phyloP scores from a whole-genome alignment of 2,888 invertebrate species.

The Cerastis leucographa region DNA sequence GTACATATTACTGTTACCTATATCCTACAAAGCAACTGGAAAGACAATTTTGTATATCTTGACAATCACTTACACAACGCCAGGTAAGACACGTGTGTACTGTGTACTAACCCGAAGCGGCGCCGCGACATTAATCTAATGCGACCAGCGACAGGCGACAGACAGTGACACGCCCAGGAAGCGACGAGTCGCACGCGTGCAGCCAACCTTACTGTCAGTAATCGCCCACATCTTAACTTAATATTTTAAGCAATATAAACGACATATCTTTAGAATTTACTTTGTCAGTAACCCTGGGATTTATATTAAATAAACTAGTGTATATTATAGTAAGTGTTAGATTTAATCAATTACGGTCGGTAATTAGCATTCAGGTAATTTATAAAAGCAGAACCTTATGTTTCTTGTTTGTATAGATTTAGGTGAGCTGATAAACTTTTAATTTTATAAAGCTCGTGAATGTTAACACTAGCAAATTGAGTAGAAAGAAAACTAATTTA shows the following conservation, averaged over 20 bases:
- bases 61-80: too few species aligned
- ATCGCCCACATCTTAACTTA: conserved; percentile 12
- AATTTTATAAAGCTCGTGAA: neutral
- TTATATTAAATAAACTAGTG: neutral
- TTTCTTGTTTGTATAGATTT: conserved; percentile 16
- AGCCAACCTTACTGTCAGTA: conserved; percentile 23
- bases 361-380: conserved; percentile 27
- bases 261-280: neutral
- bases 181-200: conserved; percentile 21
- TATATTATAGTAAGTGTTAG: neutral
- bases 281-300: neutral
- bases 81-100: conserved; percentile 4
- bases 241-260: conserved; percentile 16
- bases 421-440: conserved; percentile 8
- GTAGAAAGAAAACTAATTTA: conserved; percentile 5
- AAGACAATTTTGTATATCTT: too few species aligned
- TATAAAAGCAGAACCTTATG: conserved; percentile 2
- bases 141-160: conserved; percentile 28
- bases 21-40: too few species aligned
- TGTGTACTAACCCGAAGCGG: conserved; percentile 1
- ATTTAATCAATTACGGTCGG: conserved; percentile 16
- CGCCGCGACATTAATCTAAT: conserved; percentile 40
- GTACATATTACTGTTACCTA: too few species aligned
- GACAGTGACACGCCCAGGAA: conserved; percentile 42
- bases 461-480: neutral